Base-by-base conservation (phyloP, 2,797 vertebrate species). In the Lacerta agilis region DNA sequence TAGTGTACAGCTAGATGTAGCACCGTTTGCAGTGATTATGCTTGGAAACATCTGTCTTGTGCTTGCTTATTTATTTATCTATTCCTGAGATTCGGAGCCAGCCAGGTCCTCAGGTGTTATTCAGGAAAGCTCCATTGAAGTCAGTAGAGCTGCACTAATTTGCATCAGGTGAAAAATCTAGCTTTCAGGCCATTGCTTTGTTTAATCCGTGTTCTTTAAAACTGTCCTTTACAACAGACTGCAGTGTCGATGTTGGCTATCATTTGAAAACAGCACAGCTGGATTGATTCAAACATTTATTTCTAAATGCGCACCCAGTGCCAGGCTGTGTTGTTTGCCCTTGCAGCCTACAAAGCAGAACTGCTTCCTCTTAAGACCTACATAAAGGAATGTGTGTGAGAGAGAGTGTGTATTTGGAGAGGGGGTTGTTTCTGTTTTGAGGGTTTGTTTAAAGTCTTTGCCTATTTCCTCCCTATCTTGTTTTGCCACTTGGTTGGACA, bases 401-500 rank as follows among this genome's bases (percentile, higher is more conserved):
- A 61, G 36, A 1, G 18, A 0, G 18, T 4, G 4, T 3, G 1
- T 66, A 55, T 55, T 55, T 55, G 49, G 49, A 55, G 13, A 55
- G 13, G 13, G 49, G 49, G 25, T 20, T 41, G 36, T 41, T 18
- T 7, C 17, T 11, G 15, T 69, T 82, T 43, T 43, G 49, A 18
- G 9, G 4, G 23, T 8, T 66, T 33, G 5, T 27, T 8, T 27
- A 41, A n/a, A 2, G 8, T 64, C 45, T 82, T 81, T 61, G 2
- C 81, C 15, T 10, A 4, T 10, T 81, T 41, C 5, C 49, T 92
- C 71, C 43, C 77, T 8, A 43, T 72, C 82, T 87, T 87, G 58
- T 90, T 82, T 92, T 91, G 76, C 38, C 66, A 86, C 85, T 90
- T 87, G 88, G 49, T 29, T 92, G 90, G 72, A 64, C 89, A 84